Base-by-base conservation (phyloP, 2,113 vertebrate species). In the Echinops telfairi region DNA sequence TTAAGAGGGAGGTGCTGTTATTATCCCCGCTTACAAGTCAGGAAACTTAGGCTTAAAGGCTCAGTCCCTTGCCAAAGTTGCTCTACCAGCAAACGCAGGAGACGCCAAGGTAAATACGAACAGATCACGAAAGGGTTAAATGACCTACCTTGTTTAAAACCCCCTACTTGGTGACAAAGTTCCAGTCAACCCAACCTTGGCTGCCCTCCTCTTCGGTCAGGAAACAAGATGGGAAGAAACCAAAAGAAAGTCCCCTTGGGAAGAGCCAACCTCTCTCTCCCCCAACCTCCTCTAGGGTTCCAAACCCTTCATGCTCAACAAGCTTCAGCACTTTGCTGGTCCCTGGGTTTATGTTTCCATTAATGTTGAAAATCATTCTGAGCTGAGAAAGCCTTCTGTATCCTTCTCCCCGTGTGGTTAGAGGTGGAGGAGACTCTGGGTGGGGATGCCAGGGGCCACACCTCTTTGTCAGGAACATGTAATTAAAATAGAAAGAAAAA, bases 381-480 rank as follows among this genome's bases (percentile, higher is more conserved):
- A 15, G 80, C 93, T 79, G 75, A 93, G 94, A 81, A 73, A 92
- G 83, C 79, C 83, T 91, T 96, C 94, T 94, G 94, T 19, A 86
- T 81, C 95, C 96, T 93, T 96, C 95, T 95, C 91, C 78, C 94
- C 43, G 1, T 96, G 97, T 62, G 97, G 92, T 97, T 94, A 76
- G 82, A 40, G 95, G 95, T 96, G 95, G 95, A 84, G 93, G 81
- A 90, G 87, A 95, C 81, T 29, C 94, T 19, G 22, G 36, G 58
- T 19, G 31, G 43, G 36, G 0, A 0, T 93, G 97, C 96, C 96
- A 96, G 75, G 3, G 80, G 96, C 97, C 98, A 96, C 98, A 97
- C 97, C 98, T 97, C 97, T 97, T 90, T 23, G n/a, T 97, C 97
- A 83, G 96, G 95, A 97, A 95, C 95, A 78, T 25, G 86, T 89